A percentile compares a stretch with the other conserved stretches of the same genome.
These are phyloP conservation scores for Huso huso DNA, from an alignment of 2,797 vertebrate species.

Conservation along the genomic window DNA sequence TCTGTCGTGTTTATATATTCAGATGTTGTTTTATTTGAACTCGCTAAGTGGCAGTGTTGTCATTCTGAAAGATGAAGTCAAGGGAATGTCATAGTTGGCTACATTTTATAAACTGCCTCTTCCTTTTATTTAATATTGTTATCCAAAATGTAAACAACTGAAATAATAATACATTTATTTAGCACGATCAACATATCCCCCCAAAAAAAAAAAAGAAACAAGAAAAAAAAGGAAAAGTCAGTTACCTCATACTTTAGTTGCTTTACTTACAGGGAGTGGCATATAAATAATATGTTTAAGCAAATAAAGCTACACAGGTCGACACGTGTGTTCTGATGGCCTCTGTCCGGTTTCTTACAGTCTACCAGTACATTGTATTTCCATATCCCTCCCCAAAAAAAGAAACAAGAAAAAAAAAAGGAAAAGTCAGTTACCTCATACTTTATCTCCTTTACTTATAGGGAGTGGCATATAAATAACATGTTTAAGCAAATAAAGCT, in stretches of 20 bases:
- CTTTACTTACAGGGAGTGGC: constrained; percentile 39
- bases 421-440: constrained; percentile 11
- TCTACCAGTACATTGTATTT: neutral
- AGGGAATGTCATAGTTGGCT: no score
- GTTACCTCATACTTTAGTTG: constrained; percentile 18
- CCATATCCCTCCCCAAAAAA: no score
- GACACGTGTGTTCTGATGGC: neutral
- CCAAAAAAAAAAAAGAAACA: no score
- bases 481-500: constrained; percentile 31
- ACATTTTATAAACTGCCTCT: no score
- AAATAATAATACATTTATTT: no score
- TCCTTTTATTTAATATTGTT: no score
- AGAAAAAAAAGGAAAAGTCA: constrained; percentile 5
- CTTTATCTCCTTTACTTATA: constrained; percentile 26
- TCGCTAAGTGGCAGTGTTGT: neutral
- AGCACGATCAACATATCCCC: no score
- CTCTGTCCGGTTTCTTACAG: constrained; percentile 17
- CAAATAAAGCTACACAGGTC: constrained; percentile 25
- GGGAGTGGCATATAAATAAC: constrained; percentile 36
- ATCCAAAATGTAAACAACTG: no score
- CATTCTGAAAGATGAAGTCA: no score
- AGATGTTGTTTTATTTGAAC: neutral
- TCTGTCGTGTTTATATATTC: no score
- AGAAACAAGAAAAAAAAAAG: no score
- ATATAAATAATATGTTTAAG: constrained; percentile 21